Evolutionary conservation across 1,140 invertebrate species (phyloP).

Genomic region (Bombus waltoni): DNA sequence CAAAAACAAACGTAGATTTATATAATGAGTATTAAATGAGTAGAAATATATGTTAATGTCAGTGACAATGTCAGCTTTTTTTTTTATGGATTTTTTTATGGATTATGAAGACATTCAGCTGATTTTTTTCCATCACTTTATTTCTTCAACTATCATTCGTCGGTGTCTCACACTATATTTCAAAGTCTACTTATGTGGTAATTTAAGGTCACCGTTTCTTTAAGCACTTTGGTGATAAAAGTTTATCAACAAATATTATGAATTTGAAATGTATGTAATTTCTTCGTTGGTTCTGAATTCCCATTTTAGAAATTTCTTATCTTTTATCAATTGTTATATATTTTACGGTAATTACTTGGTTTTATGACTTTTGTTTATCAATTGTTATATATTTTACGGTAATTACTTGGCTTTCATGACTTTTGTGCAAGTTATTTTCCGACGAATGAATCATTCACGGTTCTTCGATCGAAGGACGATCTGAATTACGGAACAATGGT

Average conservation of each 20-base stretch:
- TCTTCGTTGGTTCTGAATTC: neutral
- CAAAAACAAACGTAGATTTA: neutral
- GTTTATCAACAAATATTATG: neutral
- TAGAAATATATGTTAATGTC: neutral
- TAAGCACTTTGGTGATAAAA: neutral
- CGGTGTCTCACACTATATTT: neutral
- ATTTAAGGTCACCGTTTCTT: neutral
- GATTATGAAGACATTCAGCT: neutral
- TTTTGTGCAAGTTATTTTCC: too few species aligned
- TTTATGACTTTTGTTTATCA: neutral
- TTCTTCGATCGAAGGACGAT: constrained; percentile 31
- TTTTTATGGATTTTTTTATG: too few species aligned
- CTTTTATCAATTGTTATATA: too few species aligned
- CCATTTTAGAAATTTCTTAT: neutral
- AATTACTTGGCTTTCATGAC: neutral
- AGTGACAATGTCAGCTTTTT: neutral
- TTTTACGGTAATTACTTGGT: neutral
- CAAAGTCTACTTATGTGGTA: neutral
- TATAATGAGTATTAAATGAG: too few species aligned
- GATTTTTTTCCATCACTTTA: neutral
- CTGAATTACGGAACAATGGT: constrained; percentile 6
- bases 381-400: too few species aligned
- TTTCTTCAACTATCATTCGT: neutral
- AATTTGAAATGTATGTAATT: neutral
- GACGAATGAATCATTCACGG: constrained; percentile 1